Evolutionary conservation across 2,797 vertebrate species (phyloP), one percentile per base, ranked within the genome.

Genomic region (Catharus ustulatus): DNA sequence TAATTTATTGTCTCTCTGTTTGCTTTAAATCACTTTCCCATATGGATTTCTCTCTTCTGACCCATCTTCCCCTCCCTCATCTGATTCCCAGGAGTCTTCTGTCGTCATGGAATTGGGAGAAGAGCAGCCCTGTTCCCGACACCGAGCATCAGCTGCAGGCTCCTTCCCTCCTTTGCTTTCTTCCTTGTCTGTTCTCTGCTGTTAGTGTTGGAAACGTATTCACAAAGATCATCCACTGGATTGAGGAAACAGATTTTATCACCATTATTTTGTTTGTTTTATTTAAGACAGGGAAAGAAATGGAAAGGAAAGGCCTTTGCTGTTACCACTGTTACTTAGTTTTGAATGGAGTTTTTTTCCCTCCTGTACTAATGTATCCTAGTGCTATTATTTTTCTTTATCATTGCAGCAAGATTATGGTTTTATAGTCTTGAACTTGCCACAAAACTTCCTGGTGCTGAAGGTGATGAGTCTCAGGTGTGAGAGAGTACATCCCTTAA

Each of bases 191-290:
- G 1, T 75, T 69, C 71, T 91, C 52, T 78, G 27, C 61, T 96
- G 83, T 93, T 95, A 92, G 89, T 95, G 62, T 94, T 97, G 92
- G 95, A 95, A 91, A 54, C 69, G 6, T 72, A 68, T 32, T 81
- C 66, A 30, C 40, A 86, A 64, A 84, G 69, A 94, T 97, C 89
- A 91, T 93, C 83, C 87, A 64, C 5, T 90, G 95, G 89, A 94
- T 91, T 91, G 80, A 91, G 87, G 83, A 94, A 87, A 77, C 48
- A 89, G 95, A 95, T 97, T 79, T 86, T 94, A 96, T 96, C 94
- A 45, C 66, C 23, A 3, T 89, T 85, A 15, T 91, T 93, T 92
- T 96, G 73, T 95, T 94, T 95, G 66, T 94, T 94, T 93, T 95
- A 88, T 82, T 94, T 76, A 87, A 94, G 83, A 46, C 32, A 10